Evolutionary conservation across 1,140 invertebrate species (phyloP), one percentile per base, ranked within the genome.

Genomic region (Zaprionus africanus): DNA sequence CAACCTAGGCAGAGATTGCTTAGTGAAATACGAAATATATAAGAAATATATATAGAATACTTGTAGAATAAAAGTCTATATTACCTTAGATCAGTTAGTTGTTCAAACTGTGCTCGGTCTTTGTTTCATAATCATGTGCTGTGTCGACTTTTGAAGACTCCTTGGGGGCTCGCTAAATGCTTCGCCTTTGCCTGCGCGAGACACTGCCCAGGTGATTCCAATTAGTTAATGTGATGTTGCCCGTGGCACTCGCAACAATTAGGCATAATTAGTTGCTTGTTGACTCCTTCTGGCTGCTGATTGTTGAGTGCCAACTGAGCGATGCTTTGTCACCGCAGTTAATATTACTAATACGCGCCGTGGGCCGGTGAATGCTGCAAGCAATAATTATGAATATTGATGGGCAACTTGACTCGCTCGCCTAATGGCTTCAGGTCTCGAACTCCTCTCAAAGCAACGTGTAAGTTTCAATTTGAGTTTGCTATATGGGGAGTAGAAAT

Each of bases 271-370:
- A 72, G 73, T 56, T 53, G 58, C 56, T 65, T 57, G 49, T 41
- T 34, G 53, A 13, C 22, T 56, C 17, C 41, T 17, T 46, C 46
- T 51, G 19, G 46, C 46, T 13, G 17, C 26, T 51, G 58, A 24
- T 31, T 34, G 58, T 12, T 36, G 31, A 12, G 54, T 56, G 51
- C 24, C 1, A 19, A n/a, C n/a, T 46, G n/a, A 9, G 46, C 17
- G 31, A n/a, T 56, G 64, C 66, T 70, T 75, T 75, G 72, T 63
- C 31, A 51, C 36, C 24, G 59, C 58, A 51, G 28, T 58, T 63
- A 75, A 75, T 63, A 63, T 75, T 63, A 70, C 66, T 75, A 63
- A 75, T 70, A 70, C 72, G 66, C 66, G 51, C 59, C 24, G 66
- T 43, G 59, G 53, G 53, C 34, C 66, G 51, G 17, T 15, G 49